Percentiles rank a stretch among this genome's conserved stretches.
Evolutionary conservation across 2,797 vertebrate genomes (phyloP).

Genomic region (Vireo griseus): DNA sequence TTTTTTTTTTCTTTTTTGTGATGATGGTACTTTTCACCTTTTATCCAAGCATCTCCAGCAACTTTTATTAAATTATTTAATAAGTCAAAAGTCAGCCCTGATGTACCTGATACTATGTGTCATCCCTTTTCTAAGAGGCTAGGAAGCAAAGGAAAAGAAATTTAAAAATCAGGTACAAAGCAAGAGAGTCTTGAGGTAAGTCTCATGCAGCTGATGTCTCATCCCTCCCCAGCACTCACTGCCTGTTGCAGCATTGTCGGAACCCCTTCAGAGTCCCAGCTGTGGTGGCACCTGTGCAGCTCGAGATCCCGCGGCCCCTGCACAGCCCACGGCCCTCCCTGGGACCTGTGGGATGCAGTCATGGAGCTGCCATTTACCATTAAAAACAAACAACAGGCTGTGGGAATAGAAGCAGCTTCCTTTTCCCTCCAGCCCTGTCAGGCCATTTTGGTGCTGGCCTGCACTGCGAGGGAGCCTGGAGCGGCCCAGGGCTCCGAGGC

Average conservation of each 20-base stretch:
- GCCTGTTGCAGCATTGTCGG: not conserved
- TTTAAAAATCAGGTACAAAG: not conserved
- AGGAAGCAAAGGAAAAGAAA: not conserved
- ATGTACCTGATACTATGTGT: not conserved
- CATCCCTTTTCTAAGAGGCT: not conserved
- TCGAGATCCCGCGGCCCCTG: accelerated
- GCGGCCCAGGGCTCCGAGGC: not conserved
- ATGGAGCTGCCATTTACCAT: constrained; percentile 30
- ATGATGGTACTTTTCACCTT: not conserved
- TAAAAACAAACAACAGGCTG: constrained; percentile 64
- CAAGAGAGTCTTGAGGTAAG: not conserved
- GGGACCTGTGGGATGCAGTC: not conserved
- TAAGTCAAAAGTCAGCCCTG: not conserved
- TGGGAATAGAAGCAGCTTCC: constrained; percentile 63
- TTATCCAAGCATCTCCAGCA: not conserved
- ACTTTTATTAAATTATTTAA: not conserved
- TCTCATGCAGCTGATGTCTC: not conserved
- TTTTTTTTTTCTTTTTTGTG: not conserved
- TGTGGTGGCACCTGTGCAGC: not conserved
- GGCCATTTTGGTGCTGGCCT: not conserved
- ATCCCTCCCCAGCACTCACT: accelerated
- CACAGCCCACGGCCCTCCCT: accelerated
- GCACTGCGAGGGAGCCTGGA: not conserved
- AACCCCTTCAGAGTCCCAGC: not conserved
- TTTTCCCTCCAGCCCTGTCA: constrained; percentile 51